Base-by-base conservation (phyloP, 2,888 invertebrate species). In the Stenchaetothrips biformis region DNA sequence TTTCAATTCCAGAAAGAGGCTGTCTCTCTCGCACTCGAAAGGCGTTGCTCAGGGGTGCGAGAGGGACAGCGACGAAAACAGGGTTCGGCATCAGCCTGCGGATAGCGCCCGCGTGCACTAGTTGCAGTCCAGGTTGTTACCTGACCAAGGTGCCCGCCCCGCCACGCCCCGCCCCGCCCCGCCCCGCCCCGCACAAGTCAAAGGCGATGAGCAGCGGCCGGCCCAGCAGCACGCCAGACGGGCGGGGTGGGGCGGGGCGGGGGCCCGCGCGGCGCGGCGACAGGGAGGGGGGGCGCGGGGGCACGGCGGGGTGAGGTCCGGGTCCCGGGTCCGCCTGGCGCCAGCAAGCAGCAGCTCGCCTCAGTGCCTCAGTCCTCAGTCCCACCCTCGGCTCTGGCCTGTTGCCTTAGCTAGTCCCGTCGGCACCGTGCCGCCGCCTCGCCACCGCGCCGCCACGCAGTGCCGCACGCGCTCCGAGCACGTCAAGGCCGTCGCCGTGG, bases 151-250 rank as follows among this genome's bases (percentile, higher is more conserved):
- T 21, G 67, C 21, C 67, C 21, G 67, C 11, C 21, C 21, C 9
- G 67, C 11, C 67, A 4, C 16, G 21, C 67, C 25, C 21, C 21
- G 67, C 25, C 21, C 21, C 9, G 67, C 11, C 67, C 18, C 16
- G 21, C 67, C 25, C 21, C 21, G 67, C 25, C 67, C 21, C 67
- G 21, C n/a, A 9, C 21, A 21, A 25, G n/a, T 21, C 25, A 74
- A 74, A 74, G 67, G 67, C 67, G 67, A 74, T 74, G 21, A 74
- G 67, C 67, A 74, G 25, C 21, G 67, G 25, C 67, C 67, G 25
- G 67, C 13, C 37, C 37, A 25, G 21, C 67, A 21, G 21, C n/a
- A n/a, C 9, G 62, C 9, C n/a, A 21, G 21, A n/a, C 3, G 67
- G 67, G 67, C n/a, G 62, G 62, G 62, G 62, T 2, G 62, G 62